These are phyloP conservation scores for Dryobotodes eremita DNA, from an alignment of 2,888 invertebrate genomes.

Conservation along the genomic window DNA sequence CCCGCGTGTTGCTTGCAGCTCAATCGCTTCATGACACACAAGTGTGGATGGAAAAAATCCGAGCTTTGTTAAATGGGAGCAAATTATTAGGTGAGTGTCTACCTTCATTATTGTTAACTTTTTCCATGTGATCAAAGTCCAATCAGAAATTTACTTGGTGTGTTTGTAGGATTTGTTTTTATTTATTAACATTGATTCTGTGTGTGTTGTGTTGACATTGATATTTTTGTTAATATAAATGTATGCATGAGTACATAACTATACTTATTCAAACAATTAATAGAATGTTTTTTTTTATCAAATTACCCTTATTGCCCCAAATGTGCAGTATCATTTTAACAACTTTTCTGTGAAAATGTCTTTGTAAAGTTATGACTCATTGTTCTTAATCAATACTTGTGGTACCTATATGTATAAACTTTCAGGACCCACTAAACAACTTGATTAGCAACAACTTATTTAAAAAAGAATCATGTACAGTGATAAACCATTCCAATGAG, in stretches of 20 bases:
- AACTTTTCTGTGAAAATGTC: constrained; percentile 13
- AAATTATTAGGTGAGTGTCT: constrained; percentile 81
- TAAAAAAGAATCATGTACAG: not conserved
- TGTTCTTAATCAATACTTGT: not conserved
- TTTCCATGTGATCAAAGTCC: constrained; percentile 52
- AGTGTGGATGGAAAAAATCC: constrained; percentile 93
- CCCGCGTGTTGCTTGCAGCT: constrained; percentile 92
- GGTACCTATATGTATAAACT: not conserved
- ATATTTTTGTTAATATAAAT: not conserved
- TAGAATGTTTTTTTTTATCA: not conserved
- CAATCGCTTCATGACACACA: constrained; percentile 92
- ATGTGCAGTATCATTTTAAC: not conserved
- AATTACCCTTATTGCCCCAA: not conserved
- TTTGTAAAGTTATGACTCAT: constrained; percentile 39
- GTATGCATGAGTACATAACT: not conserved
- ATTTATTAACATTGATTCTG: not conserved
- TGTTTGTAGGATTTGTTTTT: constrained; percentile 1
- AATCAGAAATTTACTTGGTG: not conserved
- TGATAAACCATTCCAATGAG: not conserved
- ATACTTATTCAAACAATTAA: not conserved
- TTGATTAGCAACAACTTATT: not conserved
- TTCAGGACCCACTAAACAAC: not conserved
- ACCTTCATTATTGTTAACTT: constrained; percentile 66
- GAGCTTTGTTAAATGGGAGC: constrained; percentile 87
- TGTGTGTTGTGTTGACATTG: constrained; percentile 10